Conservation (phyloP, 1,140 invertebrate genomes). For the Drosophila aff. region DNA sequence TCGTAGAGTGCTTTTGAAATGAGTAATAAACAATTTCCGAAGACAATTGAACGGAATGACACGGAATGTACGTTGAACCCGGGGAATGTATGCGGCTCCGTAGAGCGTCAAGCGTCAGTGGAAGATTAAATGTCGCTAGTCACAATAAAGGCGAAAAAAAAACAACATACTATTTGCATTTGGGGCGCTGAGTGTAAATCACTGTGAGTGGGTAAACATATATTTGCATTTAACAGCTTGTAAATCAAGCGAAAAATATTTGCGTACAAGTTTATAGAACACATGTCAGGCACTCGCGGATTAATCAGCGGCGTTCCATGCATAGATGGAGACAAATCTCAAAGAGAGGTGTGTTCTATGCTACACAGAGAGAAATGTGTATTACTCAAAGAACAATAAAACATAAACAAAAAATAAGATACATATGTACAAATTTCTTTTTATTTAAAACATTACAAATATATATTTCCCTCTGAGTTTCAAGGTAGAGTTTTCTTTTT, state of each 20-base stretch:
- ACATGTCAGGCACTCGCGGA: slow-evolving; percentile 66
- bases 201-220: slow-evolving; percentile 35
- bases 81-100: slow-evolving; percentile 24
- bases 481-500: no score
- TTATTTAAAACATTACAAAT: not conserved
- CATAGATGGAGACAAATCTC: slow-evolving; percentile 34
- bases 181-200: slow-evolving; percentile 43
- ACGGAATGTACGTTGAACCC: slow-evolving; percentile 74
- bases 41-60: slow-evolving; percentile 68
- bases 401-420: not conserved
- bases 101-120: slow-evolving; percentile 1
- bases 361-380: not conserved
- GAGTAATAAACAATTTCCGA: slow-evolving; percentile 80
- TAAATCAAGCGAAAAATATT: slow-evolving; percentile 72
- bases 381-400: not conserved
- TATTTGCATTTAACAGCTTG: slow-evolving; percentile 65
- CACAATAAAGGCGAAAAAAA: slow-evolving; percentile 27
- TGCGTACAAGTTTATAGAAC: slow-evolving; percentile 67
- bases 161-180: slow-evolving; percentile 50
- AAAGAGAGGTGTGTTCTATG: slow-evolving; percentile 30
- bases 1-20: slow-evolving; percentile 42
- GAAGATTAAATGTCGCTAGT: slow-evolving; percentile 32
- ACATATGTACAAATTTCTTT: not conserved
- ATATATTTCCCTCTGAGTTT: no score
- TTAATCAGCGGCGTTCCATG: slow-evolving; percentile 69